These are phyloP conservation scores for Aspidoscelis tigris DNA, from an alignment of 2,113 vertebrate genomes.

Conservation along the genomic window DNA sequence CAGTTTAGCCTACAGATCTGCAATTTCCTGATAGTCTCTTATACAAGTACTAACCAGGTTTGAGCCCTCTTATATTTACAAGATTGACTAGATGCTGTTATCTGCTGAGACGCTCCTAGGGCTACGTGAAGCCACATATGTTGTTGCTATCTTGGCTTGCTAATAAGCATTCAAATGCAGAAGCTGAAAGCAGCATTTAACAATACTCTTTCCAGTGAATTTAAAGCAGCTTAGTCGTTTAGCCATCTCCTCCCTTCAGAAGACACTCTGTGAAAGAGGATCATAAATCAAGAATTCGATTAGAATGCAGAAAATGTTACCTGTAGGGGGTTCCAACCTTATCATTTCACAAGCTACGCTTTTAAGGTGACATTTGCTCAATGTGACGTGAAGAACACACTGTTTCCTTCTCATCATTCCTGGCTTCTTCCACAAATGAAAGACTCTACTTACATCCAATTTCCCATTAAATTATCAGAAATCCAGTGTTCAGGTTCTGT, in stretches of 20 bases:
- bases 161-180: background rate
- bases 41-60: no score
- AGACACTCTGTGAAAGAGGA: background rate
- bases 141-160: background rate
- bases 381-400: background rate
- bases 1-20: no score
- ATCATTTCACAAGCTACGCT: background rate
- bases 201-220: background rate
- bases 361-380: background rate
- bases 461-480: background rate
- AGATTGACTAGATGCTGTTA: no score
- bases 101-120: background rate
- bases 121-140: background rate
- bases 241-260: background rate
- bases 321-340: background rate
- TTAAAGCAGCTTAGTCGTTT: background rate
- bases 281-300: background rate
- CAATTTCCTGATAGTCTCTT: no score
- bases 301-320: background rate
- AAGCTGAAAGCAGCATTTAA: background rate
- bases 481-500: background rate
- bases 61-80: no score
- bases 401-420: background rate
- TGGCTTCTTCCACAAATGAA: background rate
- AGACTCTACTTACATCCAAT: background rate